Conservation (phyloP, 2,113 vertebrate species). For the Thryonomys swinderianus region DNA sequence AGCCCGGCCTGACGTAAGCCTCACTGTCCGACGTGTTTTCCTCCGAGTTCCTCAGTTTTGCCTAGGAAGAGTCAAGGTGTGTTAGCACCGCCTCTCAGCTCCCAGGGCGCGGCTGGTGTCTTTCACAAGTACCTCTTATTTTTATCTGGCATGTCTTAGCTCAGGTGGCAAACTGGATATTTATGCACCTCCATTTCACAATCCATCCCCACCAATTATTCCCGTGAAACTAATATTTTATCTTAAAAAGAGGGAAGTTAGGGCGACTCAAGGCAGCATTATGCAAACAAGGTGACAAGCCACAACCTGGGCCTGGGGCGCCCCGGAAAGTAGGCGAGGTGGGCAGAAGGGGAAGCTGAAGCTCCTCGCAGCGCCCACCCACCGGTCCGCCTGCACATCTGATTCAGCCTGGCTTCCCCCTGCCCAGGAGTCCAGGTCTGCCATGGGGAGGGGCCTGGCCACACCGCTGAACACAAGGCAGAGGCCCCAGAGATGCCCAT, state of each 20-base stretch:
- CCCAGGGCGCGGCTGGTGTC: conserved; percentile 52
- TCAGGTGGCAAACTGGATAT: conserved; percentile 47
- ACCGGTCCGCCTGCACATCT: background rate
- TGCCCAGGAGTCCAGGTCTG: background rate
- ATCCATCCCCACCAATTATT: conserved; percentile 61
- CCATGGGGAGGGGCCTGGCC: too few species aligned
- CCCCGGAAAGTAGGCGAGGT: background rate
- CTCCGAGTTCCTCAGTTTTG: conserved; percentile 67
- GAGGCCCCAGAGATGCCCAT: accelerated
- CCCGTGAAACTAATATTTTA: conserved; percentile 67
- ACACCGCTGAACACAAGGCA: background rate
- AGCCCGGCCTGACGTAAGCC: background rate
- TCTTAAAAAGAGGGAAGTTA: background rate
- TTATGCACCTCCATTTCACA: conserved; percentile 67
- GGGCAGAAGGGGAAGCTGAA: background rate
- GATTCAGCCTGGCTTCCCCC: background rate
- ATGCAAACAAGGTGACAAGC: background rate
- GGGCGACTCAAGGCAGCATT: background rate
- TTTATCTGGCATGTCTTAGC: conserved; percentile 61
- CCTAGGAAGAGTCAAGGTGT: conserved; percentile 77
- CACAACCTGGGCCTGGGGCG: background rate
- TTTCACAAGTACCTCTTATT: conserved; percentile 75
- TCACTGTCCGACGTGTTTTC: background rate
- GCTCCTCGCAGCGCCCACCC: background rate
- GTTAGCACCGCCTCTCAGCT: conserved; percentile 39